These are phyloP conservation scores for Penaeus japonicus DNA, from an alignment of 1,140 invertebrate species.

Conservation along the genomic window DNA sequence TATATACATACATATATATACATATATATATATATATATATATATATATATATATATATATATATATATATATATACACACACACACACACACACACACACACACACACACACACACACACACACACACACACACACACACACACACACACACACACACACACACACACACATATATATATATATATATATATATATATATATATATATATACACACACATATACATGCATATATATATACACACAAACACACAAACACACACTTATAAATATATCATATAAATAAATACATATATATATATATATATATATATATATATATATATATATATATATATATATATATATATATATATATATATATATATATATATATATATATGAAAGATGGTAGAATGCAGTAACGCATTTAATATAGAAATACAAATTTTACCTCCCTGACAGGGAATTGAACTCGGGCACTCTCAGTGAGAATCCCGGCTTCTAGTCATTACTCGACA, in stretches of 20 bases:
- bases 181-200: neutral
- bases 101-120: too few relatives aligned
- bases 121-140: neutral
- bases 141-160: neutral
- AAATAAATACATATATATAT: neutral
- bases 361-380: neutral
- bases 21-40: neutral
- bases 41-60: neutral
- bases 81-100: neutral
- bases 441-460: neutral
- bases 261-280: neutral
- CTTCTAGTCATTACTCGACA: too few relatives aligned
- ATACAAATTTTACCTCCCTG: neutral
- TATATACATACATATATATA: neutral
- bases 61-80: neutral
- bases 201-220: neutral
- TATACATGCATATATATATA: neutral
- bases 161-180: neutral
- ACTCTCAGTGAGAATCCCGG: too few relatives aligned
- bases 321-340: neutral
- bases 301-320: conserved; percentile 6
- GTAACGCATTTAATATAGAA: neutral
- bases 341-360: neutral
- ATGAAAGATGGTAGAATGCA: neutral
- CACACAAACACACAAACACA: neutral